A percentile compares a stretch with the other conserved stretches of the same genome.
Conservation (phyloP, 1,140 invertebrate species). For the Apis laboriosa region DNA sequence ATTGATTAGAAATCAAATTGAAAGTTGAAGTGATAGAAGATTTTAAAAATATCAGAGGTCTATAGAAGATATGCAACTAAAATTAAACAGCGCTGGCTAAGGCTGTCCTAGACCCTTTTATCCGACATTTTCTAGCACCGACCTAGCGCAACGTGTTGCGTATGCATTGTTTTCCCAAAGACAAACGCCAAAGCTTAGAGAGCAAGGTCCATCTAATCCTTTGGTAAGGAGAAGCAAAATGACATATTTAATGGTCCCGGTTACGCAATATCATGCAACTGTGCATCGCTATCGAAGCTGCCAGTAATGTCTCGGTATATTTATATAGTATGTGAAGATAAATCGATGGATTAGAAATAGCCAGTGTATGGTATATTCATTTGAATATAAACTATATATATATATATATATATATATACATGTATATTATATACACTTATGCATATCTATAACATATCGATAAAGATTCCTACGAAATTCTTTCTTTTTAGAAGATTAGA, state of each 20-base stretch:
- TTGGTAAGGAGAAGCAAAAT: not conserved
- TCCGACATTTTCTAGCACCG: conserved; percentile 41
- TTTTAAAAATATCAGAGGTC: not conserved
- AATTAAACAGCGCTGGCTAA: conserved; percentile 21
- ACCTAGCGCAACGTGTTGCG: conserved; percentile 40
- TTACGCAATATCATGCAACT: conserved; percentile 37
- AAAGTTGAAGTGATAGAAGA: not conserved
- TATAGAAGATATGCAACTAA: conserved; percentile 7
- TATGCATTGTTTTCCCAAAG: not conserved
- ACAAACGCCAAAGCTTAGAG: too few relatives aligned
- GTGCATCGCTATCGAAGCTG: conserved; percentile 10
- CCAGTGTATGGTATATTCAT: not conserved
- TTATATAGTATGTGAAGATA: conserved; percentile 21
- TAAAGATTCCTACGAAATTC: too few relatives aligned
- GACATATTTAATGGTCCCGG: not conserved
- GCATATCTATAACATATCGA: too few relatives aligned
- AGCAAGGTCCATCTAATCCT: not conserved
- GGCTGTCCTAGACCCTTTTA: conserved; percentile 47
- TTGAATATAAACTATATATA: not conserved
- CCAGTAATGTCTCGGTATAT: conserved; percentile 24
- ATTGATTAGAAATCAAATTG: not conserved
- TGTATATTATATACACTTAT: too few relatives aligned
- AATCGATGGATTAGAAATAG: conserved; percentile 35
- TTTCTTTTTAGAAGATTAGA: not conserved
- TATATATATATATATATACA: too few relatives aligned